Evolutionary conservation across 2,888 invertebrate genomes (phyloP).

Genomic region (Brachylomia viminalis): DNA sequence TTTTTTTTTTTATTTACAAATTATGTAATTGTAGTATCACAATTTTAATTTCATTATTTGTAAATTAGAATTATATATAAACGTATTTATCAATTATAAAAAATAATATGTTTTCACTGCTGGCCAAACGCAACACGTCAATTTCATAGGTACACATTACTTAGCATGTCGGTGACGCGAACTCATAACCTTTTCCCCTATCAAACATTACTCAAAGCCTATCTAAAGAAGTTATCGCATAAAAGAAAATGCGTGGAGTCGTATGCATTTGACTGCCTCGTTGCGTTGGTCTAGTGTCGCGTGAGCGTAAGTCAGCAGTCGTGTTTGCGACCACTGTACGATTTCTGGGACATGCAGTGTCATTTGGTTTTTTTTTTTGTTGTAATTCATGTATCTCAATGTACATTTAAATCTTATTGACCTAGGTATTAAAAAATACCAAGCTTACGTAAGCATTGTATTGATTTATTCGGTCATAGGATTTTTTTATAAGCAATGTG

Average conservation of each 20-base stretch:
- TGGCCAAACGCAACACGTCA: neutral
- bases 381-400: too few species aligned
- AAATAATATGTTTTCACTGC: neutral
- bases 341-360: neutral
- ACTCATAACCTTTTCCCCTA: neutral
- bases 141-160: neutral
- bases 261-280: neutral
- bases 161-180: neutral
- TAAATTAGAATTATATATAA: too few species aligned
- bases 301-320: too few species aligned
- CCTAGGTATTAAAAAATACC: neutral
- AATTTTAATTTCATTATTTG: too few species aligned
- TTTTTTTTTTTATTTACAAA: neutral
- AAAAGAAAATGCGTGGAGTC: too few species aligned
- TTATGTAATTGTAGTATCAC: neutral
- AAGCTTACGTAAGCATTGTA: neutral
- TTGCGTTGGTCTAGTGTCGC: too few species aligned
- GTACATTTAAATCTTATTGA: neutral
- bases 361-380: neutral
- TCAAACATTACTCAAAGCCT: neutral
- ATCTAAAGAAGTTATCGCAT: too few species aligned
- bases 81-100: neutral
- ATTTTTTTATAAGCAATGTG: slow-evolving; percentile 17
- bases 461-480: neutral
- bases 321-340: too few species aligned